These are phyloP conservation scores for Trachemys scripta DNA, from an alignment of 2,113 vertebrate species.

Conservation along the genomic window DNA sequence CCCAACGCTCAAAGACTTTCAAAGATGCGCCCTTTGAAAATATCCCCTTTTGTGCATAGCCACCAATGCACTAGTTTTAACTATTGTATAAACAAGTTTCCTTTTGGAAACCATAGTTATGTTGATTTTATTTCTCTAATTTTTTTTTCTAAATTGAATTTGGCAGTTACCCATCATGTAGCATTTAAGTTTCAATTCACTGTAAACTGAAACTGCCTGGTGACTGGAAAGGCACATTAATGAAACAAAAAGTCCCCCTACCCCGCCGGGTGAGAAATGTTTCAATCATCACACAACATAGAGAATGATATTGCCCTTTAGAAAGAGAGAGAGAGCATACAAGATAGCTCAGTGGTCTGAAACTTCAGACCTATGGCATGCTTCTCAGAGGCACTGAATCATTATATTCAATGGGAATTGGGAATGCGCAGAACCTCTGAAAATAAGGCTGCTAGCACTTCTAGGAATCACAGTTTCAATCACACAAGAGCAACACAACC, in stretches of 20 bases:
- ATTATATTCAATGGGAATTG: background rate
- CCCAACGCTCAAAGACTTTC: background rate
- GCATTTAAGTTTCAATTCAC: constrained; percentile 77
- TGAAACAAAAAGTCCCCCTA: background rate
- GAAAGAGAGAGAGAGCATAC: background rate
- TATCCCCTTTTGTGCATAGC: background rate
- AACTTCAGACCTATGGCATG: background rate
- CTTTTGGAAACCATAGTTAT: background rate
- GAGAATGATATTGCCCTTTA: background rate
- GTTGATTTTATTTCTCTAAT: background rate
- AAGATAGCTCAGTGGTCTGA: background rate
- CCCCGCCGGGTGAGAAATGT: too few species aligned
- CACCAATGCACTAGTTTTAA: background rate
- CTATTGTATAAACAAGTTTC: background rate
- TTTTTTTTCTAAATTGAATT: constrained; percentile 6
- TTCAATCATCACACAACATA: background rate
- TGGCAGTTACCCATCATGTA: background rate
- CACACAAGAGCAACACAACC: background rate
- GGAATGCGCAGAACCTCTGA: background rate
- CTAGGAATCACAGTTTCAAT: background rate
- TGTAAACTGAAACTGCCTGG: constrained; percentile 75
- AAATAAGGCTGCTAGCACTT: background rate
- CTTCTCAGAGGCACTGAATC: background rate
- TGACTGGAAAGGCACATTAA: constrained; percentile 30
- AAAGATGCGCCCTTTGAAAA: background rate